Conservation (phyloP, 2,888 invertebrate species). For the Ceriagrion tenellum region DNA sequence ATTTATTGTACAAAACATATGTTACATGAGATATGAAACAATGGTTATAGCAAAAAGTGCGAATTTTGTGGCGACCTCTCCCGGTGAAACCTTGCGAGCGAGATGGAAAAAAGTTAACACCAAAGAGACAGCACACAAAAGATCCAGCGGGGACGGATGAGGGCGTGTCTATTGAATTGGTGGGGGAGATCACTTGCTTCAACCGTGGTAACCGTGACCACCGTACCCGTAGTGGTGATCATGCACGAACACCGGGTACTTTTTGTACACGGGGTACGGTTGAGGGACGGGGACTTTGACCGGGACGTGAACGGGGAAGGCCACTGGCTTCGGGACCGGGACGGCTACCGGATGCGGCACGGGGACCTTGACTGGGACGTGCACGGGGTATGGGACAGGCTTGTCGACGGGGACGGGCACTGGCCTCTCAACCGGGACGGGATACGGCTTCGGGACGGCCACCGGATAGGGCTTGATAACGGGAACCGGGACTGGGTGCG, state of each 20-base stretch:
- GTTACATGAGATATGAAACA: slow-evolving; percentile 25
- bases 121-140: neutral
- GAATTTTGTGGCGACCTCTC: neutral
- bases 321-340: slow-evolving; percentile 67
- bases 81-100: neutral
- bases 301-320: slow-evolving; percentile 54
- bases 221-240: neutral
- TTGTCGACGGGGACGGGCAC: slow-evolving; percentile 65
- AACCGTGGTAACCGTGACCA: neutral
- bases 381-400: slow-evolving; percentile 59
- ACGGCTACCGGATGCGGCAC: slow-evolving; percentile 52
- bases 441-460: slow-evolving; percentile 62
- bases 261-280: slow-evolving; percentile 65
- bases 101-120: neutral
- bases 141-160: neutral
- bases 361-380: slow-evolving; percentile 66
- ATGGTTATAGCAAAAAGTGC: neutral
- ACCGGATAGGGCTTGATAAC: slow-evolving; percentile 63
- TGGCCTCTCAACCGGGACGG: slow-evolving; percentile 65
- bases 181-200: neutral
- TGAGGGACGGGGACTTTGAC: slow-evolving; percentile 61
- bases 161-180: neutral
- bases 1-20: slow-evolving; percentile 5
- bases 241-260: slow-evolving; percentile 26
- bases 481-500: slow-evolving; percentile 69